Evolutionary conservation across 2,888 invertebrate species (phyloP).

Genomic region (Venusia cambrica): DNA sequence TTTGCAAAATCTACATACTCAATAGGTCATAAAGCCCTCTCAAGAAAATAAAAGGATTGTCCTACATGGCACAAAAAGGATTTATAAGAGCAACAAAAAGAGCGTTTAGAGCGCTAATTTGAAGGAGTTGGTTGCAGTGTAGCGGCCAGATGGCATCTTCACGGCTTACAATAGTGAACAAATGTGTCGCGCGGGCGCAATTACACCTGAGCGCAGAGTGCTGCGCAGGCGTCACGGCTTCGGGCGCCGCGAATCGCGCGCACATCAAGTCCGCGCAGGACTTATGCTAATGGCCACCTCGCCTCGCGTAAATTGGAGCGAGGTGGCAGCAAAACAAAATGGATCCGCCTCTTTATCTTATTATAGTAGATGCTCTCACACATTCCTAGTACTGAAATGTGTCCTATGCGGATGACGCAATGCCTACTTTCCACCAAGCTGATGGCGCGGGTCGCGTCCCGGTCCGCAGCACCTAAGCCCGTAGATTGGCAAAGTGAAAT

Average conservation of each 20-base stretch:
- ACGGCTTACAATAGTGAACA: constrained; percentile 78
- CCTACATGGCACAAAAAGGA: constrained; percentile 10
- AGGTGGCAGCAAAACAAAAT: constrained; percentile 73
- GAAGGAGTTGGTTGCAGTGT: constrained; percentile 63
- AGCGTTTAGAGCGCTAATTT: constrained; percentile 69
- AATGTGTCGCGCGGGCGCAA: constrained; percentile 75
- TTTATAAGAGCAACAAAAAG: constrained; percentile 18
- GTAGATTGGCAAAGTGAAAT: constrained; percentile 74
- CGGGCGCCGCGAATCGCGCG: constrained; percentile 64
- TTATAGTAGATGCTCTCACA: constrained; percentile 50
- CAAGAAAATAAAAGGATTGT: not conserved
- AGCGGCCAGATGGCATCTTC: constrained; percentile 73
- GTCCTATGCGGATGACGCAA: constrained; percentile 47
- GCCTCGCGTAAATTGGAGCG: constrained; percentile 76
- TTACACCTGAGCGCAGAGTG: constrained; percentile 48
- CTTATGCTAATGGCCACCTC: constrained; percentile 77
- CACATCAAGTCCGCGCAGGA: constrained; percentile 71
- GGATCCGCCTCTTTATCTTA: constrained; percentile 77
- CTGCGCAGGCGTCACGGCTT: constrained; percentile 46
- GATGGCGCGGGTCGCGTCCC: constrained; percentile 38
- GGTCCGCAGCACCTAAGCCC: constrained; percentile 54
- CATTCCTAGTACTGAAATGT: constrained; percentile 43
- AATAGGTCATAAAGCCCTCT: too few species aligned
- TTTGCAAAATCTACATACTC: too few species aligned
- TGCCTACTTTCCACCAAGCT: constrained; percentile 47